Evolutionary conservation across 2,113 vertebrate species (phyloP), one percentile per base, ranked within the genome.

Genomic region (Labeo catla): DNA sequence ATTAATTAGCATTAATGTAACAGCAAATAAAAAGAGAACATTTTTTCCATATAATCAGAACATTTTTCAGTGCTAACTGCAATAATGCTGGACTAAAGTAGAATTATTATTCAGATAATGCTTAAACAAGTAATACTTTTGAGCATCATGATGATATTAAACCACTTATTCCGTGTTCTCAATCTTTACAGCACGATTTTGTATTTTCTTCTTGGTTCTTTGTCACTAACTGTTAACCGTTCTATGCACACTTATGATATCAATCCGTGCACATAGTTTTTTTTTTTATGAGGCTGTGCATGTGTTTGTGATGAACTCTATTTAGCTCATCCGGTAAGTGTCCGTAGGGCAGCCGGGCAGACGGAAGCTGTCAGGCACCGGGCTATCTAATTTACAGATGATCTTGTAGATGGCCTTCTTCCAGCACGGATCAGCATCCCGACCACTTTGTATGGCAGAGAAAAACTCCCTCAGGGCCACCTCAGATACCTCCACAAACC

Each of bases 381-480:
- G 97, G 88, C 98, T 98, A 95, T 99, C 98, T 86, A 99, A 96
- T 91, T 99, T 99, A 93, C 98, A 98, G 96, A 99, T 98, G 90
- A 99, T 98, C 95, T 99, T 99, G 92, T 99, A 99, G 91, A 99
- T 99, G 89, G 97, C 97, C 94, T 99, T 99, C 96, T 99, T 99
- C 98, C 98, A 99, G 95, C 98, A 99, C 95, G 98, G 98, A 95
- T 99, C 98, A 93, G 96, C 96, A 94, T 99, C 98, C 94, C 98
- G 98, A 92, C 98, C 98, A 88, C 96, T 97, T 93, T 98, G 98
- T 93, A 99, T 99, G 95, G 98, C 98, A 84, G 97, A 96, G 94
- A 98, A 98, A 94, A 99, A 99, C 95, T 99, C 98, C 94, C 98
- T 96, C 95, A 99, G 96, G 76, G 98, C 98, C 94, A 99, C 95